Evolutionary conservation across 1,140 invertebrate species (phyloP).

Genomic region (Dryas iulia): DNA sequence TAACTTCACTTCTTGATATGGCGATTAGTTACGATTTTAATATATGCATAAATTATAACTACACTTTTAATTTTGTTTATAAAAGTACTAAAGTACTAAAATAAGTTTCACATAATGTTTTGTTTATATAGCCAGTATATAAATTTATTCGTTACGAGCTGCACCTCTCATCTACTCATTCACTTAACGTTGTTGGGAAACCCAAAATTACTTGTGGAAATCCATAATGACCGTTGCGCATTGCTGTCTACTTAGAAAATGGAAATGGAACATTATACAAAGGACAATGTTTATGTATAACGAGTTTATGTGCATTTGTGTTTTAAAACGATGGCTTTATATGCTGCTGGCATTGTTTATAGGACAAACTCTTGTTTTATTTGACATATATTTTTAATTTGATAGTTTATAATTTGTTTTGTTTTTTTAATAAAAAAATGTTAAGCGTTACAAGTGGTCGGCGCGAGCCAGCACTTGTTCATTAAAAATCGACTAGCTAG

Average conservation of each 20-base stretch:
- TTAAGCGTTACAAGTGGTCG: not conserved
- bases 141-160: not conserved
- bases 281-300: constrained; percentile 16
- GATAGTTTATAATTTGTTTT: not conserved
- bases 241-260: constrained; percentile 47
- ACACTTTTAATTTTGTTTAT: too few relatives aligned
- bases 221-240: constrained; percentile 50
- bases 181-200: constrained; percentile 24
- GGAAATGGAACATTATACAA: constrained; percentile 39
- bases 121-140: too few relatives aligned
- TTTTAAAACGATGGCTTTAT: constrained; percentile 3
- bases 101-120: too few relatives aligned
- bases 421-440: not conserved
- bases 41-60: too few relatives aligned
- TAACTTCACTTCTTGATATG: too few relatives aligned
- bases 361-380: not conserved
- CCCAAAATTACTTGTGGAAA: constrained; percentile 43
- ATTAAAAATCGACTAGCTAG: constrained; percentile 20
- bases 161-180: constrained; percentile 12
- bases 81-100: too few relatives aligned
- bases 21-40: too few relatives aligned
- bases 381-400: not conserved
- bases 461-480: not conserved
- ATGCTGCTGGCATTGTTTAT: not conserved
- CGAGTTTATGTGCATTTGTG: constrained; percentile 14